phyloP scores from a whole-genome alignment of 2,113 vertebrate species.

The Arvicanthis niloticus region DNA sequence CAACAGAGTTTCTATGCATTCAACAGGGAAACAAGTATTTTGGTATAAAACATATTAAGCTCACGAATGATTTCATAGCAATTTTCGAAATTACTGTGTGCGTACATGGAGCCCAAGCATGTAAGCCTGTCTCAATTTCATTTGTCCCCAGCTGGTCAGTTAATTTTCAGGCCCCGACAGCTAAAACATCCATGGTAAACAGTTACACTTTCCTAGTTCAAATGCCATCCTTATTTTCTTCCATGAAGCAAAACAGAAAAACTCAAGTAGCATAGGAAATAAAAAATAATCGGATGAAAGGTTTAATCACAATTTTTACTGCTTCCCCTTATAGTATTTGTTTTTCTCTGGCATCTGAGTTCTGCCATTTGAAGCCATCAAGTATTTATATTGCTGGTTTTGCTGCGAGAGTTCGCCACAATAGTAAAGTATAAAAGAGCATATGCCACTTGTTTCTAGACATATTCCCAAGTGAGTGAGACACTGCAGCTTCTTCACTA shows the following conservation, averaged over 20 bases:
- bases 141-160: constrained; percentile 62
- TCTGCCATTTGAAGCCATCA: constrained; percentile 49
- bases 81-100: not conserved
- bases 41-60: not conserved
- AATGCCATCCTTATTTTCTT: constrained; percentile 63
- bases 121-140: not conserved
- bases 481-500: not conserved
- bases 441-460: not conserved
- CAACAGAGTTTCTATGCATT: constrained; percentile 25
- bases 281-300: constrained; percentile 74
- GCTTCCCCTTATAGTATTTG: constrained; percentile 63
- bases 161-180: constrained; percentile 54
- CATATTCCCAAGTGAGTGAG: not conserved
- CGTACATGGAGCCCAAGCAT: not conserved
- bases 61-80: not conserved
- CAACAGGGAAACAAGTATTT: not conserved
- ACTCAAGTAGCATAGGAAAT: constrained; percentile 63
- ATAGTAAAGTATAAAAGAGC: constrained; percentile 23
- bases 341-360: constrained; percentile 42
- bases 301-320: constrained; percentile 74
- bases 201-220: not conserved
- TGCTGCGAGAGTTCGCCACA: not conserved
- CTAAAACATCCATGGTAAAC: not conserved
- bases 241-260: constrained; percentile 59
- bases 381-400: constrained; percentile 23